These are phyloP conservation scores for Cardinalis cardinalis DNA, from an alignment of 2,113 vertebrate genomes.

Conservation along the genomic window DNA sequence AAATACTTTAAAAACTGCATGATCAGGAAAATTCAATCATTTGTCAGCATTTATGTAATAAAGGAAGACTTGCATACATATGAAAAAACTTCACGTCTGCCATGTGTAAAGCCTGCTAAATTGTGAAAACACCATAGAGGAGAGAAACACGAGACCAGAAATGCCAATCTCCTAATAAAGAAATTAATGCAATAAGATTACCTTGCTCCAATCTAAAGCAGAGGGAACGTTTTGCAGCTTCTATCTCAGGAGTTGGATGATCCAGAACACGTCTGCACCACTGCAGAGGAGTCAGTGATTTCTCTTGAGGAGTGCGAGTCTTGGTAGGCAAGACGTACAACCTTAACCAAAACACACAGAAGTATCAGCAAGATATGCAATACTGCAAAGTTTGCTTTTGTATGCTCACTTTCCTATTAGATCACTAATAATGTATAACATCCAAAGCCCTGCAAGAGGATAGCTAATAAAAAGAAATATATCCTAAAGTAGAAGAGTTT, in stretches of 20 bases:
- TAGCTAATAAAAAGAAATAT: background rate
- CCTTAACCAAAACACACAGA: conserved; percentile 76
- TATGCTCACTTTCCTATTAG: background rate
- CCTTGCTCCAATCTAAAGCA: conserved; percentile 96
- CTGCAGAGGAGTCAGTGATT: conserved; percentile 81
- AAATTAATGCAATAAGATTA: conserved; percentile 56
- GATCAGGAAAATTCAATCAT: background rate
- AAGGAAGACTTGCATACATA: background rate
- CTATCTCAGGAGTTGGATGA: conserved; percentile 89
- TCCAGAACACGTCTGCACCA: conserved; percentile 95
- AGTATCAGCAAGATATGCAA: background rate
- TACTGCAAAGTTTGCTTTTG: background rate
- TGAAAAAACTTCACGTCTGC: background rate
- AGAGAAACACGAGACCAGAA: background rate
- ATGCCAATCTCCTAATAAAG: background rate
- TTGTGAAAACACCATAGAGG: fast-evolving
- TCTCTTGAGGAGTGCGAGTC: conserved; percentile 68
- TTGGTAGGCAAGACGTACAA: conserved; percentile 86
- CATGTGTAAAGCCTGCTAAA: background rate
- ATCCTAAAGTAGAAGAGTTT: background rate
- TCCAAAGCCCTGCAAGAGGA: background rate
- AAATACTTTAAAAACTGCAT: background rate
- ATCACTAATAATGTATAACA: background rate
- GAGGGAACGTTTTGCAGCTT: conserved; percentile 90
- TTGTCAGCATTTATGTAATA: background rate